phyloP scores from a whole-genome alignment of 2,113 vertebrate genomes.

The Ochotona curzoniae region DNA sequence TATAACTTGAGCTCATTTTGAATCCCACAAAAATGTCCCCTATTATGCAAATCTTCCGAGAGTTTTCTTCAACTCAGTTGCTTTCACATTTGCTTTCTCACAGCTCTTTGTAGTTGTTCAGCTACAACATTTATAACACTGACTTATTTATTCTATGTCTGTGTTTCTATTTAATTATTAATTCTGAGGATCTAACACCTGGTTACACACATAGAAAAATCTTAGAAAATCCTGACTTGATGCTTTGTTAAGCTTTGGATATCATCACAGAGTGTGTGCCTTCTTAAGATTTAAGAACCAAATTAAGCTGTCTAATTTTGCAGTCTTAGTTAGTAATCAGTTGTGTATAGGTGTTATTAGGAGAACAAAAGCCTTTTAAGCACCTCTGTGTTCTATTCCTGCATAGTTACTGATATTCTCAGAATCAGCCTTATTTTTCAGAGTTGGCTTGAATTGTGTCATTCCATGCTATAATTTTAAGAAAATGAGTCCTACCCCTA shows the following conservation, averaged over 20 bases:
- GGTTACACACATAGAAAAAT: not conserved
- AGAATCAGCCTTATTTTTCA: constrained; percentile 18
- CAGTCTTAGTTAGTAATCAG: not conserved
- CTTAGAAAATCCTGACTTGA: not conserved
- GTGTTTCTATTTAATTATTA: not conserved
- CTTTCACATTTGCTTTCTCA: not conserved
- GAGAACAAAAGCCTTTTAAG: not conserved
- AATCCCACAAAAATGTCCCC: not conserved
- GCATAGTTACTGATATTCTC: not conserved
- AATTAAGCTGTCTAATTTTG: not conserved
- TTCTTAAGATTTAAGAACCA: not conserved
- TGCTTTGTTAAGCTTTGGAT: constrained; percentile 2
- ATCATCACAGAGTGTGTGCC: not conserved
- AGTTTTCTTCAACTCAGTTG: not conserved
- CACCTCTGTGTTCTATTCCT: not conserved
- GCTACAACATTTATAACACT: not conserved
- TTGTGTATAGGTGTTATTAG: not conserved
- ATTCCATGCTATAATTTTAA: not conserved
- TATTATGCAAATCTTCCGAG: not conserved
- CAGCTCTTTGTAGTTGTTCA: not conserved
- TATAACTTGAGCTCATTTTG: not conserved
- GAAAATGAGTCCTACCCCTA: not conserved
- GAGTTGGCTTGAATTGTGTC: not conserved
- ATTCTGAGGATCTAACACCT: not conserved
- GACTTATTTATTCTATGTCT: not conserved